These are phyloP conservation scores for Lissocephala sabroskyi DNA, from an alignment of 2,888 invertebrate species.

Conservation along the genomic window DNA sequence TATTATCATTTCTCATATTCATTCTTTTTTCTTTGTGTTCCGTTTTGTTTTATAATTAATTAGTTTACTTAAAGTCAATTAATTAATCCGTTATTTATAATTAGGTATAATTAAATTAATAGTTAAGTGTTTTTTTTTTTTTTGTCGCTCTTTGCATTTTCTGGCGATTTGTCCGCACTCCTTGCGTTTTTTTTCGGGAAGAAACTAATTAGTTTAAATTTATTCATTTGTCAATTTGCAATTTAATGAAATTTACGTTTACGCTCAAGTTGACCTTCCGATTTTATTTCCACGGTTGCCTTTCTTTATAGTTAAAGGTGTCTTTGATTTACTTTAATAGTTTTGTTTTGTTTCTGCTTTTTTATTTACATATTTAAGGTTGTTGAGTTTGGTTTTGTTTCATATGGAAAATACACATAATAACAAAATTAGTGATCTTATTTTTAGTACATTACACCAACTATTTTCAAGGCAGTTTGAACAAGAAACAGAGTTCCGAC, in stretches of 20 bases:
- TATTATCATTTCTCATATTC: conserved; percentile 57
- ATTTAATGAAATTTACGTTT: too few relatives aligned
- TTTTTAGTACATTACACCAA: too few relatives aligned
- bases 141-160: conserved; percentile 19
- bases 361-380: conserved; percentile 32
- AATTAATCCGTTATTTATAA: conserved; percentile 50
- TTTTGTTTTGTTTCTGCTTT: conserved; percentile 39
- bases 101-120: conserved; percentile 59
- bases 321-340: conserved; percentile 25
- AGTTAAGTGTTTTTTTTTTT: conserved; percentile 62
- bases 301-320: too few relatives aligned
- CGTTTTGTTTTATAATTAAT: conserved; percentile 44
- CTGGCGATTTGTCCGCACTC: conserved; percentile 15
- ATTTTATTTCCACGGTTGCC: too few relatives aligned
- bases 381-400: too few relatives aligned
- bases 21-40: conserved; percentile 29
- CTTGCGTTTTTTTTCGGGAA: conserved; percentile 27
- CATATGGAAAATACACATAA: too few relatives aligned
- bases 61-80: conserved; percentile 50
- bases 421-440: too few relatives aligned
- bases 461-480: too few relatives aligned
- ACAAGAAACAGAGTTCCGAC: too few relatives aligned
- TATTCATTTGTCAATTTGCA: conserved; percentile 12
- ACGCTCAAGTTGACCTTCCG: too few relatives aligned
- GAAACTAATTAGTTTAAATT: conserved; percentile 48